Evolutionary conservation across 2,888 invertebrate species (phyloP).

Genomic region (Craniophora ligustri): DNA sequence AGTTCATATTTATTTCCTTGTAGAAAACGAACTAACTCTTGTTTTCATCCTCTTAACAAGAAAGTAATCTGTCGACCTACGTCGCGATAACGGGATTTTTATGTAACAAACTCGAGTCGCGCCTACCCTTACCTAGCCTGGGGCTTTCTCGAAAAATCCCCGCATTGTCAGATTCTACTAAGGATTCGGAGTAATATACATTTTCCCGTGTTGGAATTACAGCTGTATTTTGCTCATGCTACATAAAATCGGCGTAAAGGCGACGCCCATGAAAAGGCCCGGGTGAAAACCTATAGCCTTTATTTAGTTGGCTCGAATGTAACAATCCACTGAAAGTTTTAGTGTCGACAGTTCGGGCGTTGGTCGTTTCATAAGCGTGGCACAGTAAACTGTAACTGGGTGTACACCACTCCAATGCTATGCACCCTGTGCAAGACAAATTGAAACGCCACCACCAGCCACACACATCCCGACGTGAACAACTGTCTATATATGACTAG

Average conservation of each 20-base stretch:
- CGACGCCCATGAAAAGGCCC: constrained; percentile 78
- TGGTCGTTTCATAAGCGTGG: constrained; percentile 74
- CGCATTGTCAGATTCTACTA: constrained; percentile 84
- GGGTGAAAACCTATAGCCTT: constrained; percentile 77
- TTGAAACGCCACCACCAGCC: constrained; percentile 52
- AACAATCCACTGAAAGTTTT: constrained; percentile 84
- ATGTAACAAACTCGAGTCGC: constrained; percentile 86
- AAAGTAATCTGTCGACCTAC: constrained; percentile 87
- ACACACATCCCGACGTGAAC: constrained; percentile 51
- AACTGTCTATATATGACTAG: constrained; percentile 51
- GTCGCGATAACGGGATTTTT: constrained; percentile 87
- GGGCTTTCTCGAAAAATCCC: constrained; percentile 83
- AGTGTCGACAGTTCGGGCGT: constrained; percentile 72
- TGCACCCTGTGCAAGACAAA: constrained; percentile 69
- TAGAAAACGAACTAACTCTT: constrained; percentile 84
- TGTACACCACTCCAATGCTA: constrained; percentile 57
- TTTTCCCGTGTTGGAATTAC: constrained; percentile 85
- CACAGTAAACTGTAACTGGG: constrained; percentile 67
- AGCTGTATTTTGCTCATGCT: constrained; percentile 83
- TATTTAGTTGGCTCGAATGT: constrained; percentile 83
- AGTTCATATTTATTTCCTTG: constrained; percentile 81
- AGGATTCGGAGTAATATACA: constrained; percentile 85
- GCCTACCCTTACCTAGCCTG: constrained; percentile 87
- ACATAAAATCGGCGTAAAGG: constrained; percentile 86
- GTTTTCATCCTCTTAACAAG: constrained; percentile 88